Evolutionary conservation across 1,140 invertebrate genomes (phyloP).

Genomic region (Drosophila dunni): DNA sequence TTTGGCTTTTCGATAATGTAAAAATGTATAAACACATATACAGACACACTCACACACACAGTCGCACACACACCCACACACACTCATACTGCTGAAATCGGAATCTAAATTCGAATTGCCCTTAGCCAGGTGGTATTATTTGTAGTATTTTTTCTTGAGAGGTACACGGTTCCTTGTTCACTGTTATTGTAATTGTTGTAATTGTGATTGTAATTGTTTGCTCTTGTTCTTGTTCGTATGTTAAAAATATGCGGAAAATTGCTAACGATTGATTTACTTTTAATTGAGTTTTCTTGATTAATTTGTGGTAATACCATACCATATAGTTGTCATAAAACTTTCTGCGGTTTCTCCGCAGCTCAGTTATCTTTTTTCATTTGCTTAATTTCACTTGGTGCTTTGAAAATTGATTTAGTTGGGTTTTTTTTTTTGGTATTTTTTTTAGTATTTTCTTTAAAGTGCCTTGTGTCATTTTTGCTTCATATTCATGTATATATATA

Average conservation of each 20-base stretch:
- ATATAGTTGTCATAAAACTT: background rate
- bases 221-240: background rate
- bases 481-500: background rate
- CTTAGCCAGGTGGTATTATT: conserved; percentile 24
- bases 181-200: conserved; percentile 37
- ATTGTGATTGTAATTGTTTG: conserved; percentile 16
- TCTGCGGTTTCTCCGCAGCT: conserved; percentile 23
- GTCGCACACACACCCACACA: background rate
- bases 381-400: conserved; percentile 58
- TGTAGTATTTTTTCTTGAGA: conserved; percentile 22
- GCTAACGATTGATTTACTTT: background rate
- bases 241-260: background rate
- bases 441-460: conserved; percentile 7
- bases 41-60: conserved; percentile 12
- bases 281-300: conserved; percentile 1
- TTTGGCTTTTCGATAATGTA: conserved; percentile 20
- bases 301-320: conserved; percentile 1
- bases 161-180: conserved; percentile 73
- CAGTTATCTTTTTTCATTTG: background rate
- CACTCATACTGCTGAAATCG: conserved; percentile 39
- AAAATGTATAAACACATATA: conserved; percentile 57
- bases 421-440: background rate
- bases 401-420: conserved; percentile 47
- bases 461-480: background rate
- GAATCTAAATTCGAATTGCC: conserved; percentile 45